These are phyloP conservation scores for Crax fasciolata DNA, from an alignment of 2,797 vertebrate genomes.

Conservation along the genomic window DNA sequence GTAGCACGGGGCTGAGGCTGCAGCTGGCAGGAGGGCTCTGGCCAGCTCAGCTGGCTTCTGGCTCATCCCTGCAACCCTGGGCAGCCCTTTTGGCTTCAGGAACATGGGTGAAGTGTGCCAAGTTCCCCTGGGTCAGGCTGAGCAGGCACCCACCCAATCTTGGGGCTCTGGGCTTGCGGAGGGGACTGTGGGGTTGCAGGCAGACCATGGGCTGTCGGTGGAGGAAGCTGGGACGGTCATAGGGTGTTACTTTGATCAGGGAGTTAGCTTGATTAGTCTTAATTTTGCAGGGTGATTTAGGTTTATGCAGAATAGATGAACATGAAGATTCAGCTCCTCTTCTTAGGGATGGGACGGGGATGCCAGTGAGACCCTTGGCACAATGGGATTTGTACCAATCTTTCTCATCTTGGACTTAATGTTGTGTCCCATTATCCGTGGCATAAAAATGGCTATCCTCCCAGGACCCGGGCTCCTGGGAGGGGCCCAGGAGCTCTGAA, in stretches of 20 bases:
- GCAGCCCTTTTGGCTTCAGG: background rate
- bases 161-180: background rate
- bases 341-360: background rate
- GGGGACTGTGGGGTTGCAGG: background rate
- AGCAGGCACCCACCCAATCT: background rate
- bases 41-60: background rate
- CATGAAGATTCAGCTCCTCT: background rate
- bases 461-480: background rate
- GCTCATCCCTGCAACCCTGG: background rate
- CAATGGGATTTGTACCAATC: background rate
- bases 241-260: background rate
- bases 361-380: background rate
- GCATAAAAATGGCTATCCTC: background rate
- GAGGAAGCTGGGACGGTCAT: background rate
- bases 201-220: rapidly evolving
- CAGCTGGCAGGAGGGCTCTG: background rate
- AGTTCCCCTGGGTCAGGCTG: background rate
- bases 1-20: rapidly evolving
- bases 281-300: background rate
- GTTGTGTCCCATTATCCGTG: background rate
- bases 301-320: background rate
- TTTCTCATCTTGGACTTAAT: background rate
- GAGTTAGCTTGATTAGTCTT: background rate
- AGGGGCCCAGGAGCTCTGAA: background rate
- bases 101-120: background rate